Percentiles rank a stretch among this genome's conserved stretches.
Conservation (phyloP, 2,888 invertebrate species). For the Clanis bilineata region DNA sequence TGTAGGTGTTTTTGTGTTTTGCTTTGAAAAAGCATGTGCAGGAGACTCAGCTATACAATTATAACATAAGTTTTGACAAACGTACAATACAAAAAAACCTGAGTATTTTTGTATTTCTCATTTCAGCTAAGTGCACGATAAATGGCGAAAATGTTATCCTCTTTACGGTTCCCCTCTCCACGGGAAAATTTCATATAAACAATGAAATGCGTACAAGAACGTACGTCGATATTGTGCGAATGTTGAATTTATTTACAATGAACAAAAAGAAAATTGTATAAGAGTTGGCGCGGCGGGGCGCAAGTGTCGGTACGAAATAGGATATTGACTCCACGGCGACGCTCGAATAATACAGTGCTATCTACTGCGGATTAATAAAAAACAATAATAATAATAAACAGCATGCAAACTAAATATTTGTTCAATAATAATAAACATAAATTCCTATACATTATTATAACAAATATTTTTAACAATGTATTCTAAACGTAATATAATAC, state of each 20-base stretch:
- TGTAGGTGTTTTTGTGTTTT: too few relatives aligned
- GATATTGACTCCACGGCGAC: conserved; percentile 13
- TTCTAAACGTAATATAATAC: too few relatives aligned
- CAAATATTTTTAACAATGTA: too few relatives aligned
- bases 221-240: background rate
- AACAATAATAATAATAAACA: too few relatives aligned
- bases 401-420: too few relatives aligned
- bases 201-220: conserved; percentile 3
- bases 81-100: background rate
- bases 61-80: too few relatives aligned
- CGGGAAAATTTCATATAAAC: background rate
- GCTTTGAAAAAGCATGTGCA: too few relatives aligned
- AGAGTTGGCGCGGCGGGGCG: conserved; percentile 5
- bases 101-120: background rate
- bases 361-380: background rate
- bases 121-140: background rate
- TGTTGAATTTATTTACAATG: conserved; percentile 18
- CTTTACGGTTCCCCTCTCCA: background rate
- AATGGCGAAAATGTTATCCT: background rate
- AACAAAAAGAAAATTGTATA: conserved; percentile 17
- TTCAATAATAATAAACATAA: too few relatives aligned
- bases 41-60: too few relatives aligned
- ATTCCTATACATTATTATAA: too few relatives aligned
- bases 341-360: conserved; percentile 7
- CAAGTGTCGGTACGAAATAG: conserved; percentile 5